Evolutionary conservation across 2,888 invertebrate species (phyloP).

Genomic region (Drosophila mercatorum): DNA sequence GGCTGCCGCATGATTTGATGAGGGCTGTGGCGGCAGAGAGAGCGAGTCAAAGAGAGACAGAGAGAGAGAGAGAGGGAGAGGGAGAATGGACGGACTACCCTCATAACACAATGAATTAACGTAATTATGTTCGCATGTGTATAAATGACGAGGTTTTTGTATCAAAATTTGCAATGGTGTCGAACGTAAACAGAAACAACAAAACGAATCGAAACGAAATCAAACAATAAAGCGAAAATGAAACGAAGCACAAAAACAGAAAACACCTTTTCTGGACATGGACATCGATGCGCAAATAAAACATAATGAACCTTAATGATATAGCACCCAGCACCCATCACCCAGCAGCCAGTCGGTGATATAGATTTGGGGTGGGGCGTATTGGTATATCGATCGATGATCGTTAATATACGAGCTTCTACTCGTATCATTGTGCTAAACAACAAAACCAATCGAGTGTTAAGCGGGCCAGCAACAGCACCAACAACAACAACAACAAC

Average conservation of each 20-base stretch:
- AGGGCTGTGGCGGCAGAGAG: conserved; percentile 46
- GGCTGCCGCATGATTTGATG: conserved; percentile 53
- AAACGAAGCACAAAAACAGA: conserved; percentile 60
- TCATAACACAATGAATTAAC: conserved; percentile 71
- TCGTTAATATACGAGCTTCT: conserved; percentile 59
- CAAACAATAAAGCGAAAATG: conserved; percentile 70
- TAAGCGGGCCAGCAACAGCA: conserved; percentile 65
- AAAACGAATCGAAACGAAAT: conserved; percentile 53
- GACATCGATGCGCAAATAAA: conserved; percentile 67
- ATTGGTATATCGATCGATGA: conserved; percentile 41
- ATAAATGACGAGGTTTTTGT: conserved; percentile 66
- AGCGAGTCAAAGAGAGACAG: background rate
- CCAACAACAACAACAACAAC: conserved; percentile 43
- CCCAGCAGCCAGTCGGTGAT: conserved; percentile 14
- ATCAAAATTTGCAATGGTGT: conserved; percentile 72
- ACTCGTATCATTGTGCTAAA: conserved; percentile 66
- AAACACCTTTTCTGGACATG: conserved; percentile 72
- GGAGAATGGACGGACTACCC: conserved; percentile 41
- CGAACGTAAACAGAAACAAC: conserved; percentile 72
- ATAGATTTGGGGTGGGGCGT: conserved; percentile 46
- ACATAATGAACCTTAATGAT: conserved; percentile 77
- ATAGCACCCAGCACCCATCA: conserved; percentile 48
- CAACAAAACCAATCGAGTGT: conserved; percentile 77
- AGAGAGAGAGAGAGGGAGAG: background rate
- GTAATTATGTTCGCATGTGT: conserved; percentile 76